Evolutionary conservation across 2,113 vertebrate genomes (phyloP).

Genomic region (Pygathrix nemaeus): DNA sequence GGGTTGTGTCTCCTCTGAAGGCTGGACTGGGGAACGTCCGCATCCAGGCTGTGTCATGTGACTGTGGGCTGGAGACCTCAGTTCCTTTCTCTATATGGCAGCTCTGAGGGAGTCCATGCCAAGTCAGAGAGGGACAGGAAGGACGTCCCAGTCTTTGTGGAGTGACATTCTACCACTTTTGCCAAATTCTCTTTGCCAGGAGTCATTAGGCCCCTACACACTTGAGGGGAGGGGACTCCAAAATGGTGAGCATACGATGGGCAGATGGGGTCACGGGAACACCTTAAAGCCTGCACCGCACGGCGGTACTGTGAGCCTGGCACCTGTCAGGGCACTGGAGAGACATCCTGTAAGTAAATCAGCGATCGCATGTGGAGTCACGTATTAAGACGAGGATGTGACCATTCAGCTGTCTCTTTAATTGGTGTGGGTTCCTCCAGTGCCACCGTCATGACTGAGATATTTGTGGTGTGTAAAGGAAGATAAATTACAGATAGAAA

Average conservation of each 20-base stretch:
- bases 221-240: neutral
- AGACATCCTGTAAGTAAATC: neutral
- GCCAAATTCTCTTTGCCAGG: neutral
- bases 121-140: neutral
- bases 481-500: neutral
- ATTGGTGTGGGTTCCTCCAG: neutral
- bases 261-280: neutral
- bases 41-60: neutral
- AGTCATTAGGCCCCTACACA: neutral
- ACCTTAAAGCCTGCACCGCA: fast-evolving
- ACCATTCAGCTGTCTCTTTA: neutral
- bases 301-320: neutral
- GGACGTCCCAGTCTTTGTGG: neutral
- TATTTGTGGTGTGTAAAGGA: fast-evolving
- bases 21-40: fast-evolving
- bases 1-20: neutral
- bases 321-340: neutral
- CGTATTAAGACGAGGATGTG: neutral
- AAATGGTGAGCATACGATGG: neutral
- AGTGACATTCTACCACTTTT: neutral
- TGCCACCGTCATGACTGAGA: neutral
- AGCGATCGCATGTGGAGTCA: fast-evolving
- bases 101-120: neutral
- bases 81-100: neutral
- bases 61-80: neutral